Evolutionary conservation across 1,140 invertebrate genomes (phyloP), one percentile per base, ranked within the genome.

Genomic region (Pseudomyrmex cubaensis): DNA sequence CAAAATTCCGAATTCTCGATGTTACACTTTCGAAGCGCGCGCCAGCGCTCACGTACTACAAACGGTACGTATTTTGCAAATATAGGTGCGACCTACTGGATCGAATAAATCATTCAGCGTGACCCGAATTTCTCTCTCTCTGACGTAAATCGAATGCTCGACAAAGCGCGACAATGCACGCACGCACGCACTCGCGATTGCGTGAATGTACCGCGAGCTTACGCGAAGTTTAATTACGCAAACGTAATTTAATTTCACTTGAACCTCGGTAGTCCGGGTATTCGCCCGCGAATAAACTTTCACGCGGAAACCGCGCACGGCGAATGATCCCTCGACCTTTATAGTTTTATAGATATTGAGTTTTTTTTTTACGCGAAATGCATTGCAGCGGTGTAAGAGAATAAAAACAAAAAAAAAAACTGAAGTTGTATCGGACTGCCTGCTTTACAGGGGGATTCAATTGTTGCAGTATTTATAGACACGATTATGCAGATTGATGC

Each of bases 101-200:
- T 66, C 46, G 52, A 25, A 17, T 86, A 85, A 86, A 86, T 86
- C 66, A 86, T 86, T 85, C 83, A 86, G 52, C 7, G 62, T 63
- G 83, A 85, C 83, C 83, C 66, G 17, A 85, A 85, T 85, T 72
- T 35, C 35, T 35, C 35, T 35, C 66, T n/a, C 9, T 0, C 25
- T 50, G n/a, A 52, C 10, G 35, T 50, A 82, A 74, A 82, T 74
- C 78, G 70, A 73, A 69, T 69, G 63, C 48, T 61, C 56, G 56
- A 50, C n/a, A 25, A 56, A 22, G 46, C 9, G 22, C 8, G 70
- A 57, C n/a, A n/a, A n/a, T n/a, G 22, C 62, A 8, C n/a, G 22
- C 15, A 69, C 25, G 15, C 25, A 9, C 17, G 50, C 9, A 50
- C 22, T n/a, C 69, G 57, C 69, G 69, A 62, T 82, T 74, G 69